Evolutionary conservation across 2,113 vertebrate genomes (phyloP), one percentile per base, ranked within the genome.

Genomic region (Campylorhamphus procurvoides): DNA sequence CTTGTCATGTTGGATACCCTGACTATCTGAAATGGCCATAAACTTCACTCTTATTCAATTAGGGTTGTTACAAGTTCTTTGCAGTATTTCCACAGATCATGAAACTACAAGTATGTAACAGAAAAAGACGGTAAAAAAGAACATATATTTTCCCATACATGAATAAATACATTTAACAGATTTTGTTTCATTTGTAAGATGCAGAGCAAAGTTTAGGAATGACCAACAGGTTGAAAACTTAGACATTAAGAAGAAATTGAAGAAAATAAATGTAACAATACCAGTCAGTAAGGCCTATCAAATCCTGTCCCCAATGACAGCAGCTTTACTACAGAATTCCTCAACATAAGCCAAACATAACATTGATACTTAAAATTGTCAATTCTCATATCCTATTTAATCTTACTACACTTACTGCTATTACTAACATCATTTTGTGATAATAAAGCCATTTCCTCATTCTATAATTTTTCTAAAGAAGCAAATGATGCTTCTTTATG

Each of bases 121-220:
- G 18, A 73, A 33, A 53, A 91, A 69, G 10, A n/a, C 0, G 37
- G 18, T n/a, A 55, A 74, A 55, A 69, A 81, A 72, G 24, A 55
- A 47, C 2, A 16, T 27, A 27, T 13, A 18, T 68, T 67, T 84
- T 40, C 14, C 60, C 23, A 49, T 12, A 49, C 3, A 23, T 4
- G 4, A 40, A 74, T 58, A 14, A 74, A 40, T 81, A 0, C 0
- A 35, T 1, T 53, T 28, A 49, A 66, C 6, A 53, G 12, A 69
- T 73, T 87, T 66, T 69, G 18, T 33, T 39, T 14, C 29, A 20
- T 49, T 74, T 3, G 0, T 50, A 77, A 39, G 74, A 52, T 4
- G 3, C 10, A 59, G 29, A 75, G 27, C 8, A 71, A 93, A 46
- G 27, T 44, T 87, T n/a, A 89, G 60, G 40, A 87, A 29, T 10